Conservation (phyloP, 2,888 invertebrate genomes). For the Crocallis elinguaria region DNA sequence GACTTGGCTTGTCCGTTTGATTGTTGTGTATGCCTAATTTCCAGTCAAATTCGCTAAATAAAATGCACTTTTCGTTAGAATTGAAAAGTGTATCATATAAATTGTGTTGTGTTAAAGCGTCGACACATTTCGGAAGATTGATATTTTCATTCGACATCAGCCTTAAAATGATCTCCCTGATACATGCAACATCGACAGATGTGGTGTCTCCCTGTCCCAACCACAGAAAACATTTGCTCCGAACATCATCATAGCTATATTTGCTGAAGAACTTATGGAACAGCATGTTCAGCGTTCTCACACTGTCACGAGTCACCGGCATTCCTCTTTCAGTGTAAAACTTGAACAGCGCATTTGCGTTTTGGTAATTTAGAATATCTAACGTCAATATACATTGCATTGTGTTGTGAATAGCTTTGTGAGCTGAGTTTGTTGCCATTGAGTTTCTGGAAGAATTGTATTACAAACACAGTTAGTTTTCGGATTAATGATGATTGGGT, state of each 20-base stretch:
- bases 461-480: not conserved
- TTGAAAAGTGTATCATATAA: constrained; percentile 60
- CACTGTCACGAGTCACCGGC: constrained; percentile 62
- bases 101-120: constrained; percentile 30
- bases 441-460: constrained; percentile 61
- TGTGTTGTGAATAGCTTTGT: constrained; percentile 63
- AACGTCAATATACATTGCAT: constrained; percentile 59
- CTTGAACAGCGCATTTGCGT: constrained; percentile 63
- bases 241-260: constrained; percentile 55
- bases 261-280: constrained; percentile 67
- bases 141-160: constrained; percentile 67
- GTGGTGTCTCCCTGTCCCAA: constrained; percentile 51
- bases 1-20: constrained; percentile 14
- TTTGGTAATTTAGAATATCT: constrained; percentile 56
- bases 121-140: constrained; percentile 1
- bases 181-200: constrained; percentile 39
- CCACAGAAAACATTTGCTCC: constrained; percentile 64
- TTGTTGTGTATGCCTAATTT: no score
- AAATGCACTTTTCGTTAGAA: constrained; percentile 60
- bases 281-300: constrained; percentile 60
- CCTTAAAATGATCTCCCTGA: constrained; percentile 57
- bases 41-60: constrained; percentile 73
- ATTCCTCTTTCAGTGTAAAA: constrained; percentile 72
- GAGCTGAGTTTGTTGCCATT: constrained; percentile 50
- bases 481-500: no score